Evolutionary conservation across 2,113 vertebrate genomes (phyloP).

Genomic region (Sula dactylatra): DNA sequence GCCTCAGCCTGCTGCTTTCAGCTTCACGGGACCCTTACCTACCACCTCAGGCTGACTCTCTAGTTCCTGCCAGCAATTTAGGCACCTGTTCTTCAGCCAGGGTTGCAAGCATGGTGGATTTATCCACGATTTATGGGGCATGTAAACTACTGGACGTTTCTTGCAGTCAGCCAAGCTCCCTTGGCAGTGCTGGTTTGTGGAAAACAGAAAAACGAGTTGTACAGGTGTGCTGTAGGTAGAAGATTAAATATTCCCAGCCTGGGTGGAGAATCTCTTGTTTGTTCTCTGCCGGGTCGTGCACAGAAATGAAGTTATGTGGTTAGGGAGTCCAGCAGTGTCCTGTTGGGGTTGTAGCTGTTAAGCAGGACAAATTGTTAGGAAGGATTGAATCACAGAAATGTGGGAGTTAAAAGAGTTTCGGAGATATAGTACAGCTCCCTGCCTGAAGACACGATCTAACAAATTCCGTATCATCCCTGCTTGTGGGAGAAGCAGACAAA

Average conservation of each 20-base stretch:
- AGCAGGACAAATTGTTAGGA: neutral
- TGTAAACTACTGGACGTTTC: neutral
- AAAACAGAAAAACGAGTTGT: neutral
- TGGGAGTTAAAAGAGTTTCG: neutral
- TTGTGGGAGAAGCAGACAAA: neutral
- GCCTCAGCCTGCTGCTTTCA: neutral
- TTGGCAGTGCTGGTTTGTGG: neutral
- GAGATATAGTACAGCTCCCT: neutral
- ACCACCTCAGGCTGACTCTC: neutral
- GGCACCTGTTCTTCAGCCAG: neutral
- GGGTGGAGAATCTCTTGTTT: neutral
- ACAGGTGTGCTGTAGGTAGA: neutral
- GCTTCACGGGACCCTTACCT: neutral
- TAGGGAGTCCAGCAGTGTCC: neutral
- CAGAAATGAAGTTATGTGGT: neutral
- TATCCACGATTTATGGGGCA: neutral
- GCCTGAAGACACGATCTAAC: neutral
- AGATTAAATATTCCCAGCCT: neutral
- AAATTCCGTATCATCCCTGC: neutral
- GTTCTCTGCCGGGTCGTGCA: neutral
- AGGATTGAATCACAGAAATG: neutral
- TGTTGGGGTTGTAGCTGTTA: neutral
- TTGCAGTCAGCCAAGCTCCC: neutral
- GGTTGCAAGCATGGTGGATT: neutral
- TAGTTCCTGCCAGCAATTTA: neutral